Evolutionary conservation across 2,888 invertebrate genomes (phyloP).

Genomic region (Aphodius granarius): DNA sequence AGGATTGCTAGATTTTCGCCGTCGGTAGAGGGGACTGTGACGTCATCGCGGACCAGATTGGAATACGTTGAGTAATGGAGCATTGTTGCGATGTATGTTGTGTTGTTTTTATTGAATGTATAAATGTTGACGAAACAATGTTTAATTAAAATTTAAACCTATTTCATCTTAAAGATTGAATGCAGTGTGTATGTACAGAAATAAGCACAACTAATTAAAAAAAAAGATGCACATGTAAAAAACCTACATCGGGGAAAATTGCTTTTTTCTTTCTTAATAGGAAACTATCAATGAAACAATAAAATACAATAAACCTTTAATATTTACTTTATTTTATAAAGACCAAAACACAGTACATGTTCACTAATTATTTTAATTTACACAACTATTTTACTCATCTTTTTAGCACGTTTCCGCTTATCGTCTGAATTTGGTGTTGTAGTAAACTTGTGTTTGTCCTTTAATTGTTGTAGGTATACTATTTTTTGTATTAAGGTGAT

Average conservation of each 20-base stretch:
- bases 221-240: too few species aligned
- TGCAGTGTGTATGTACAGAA: too few species aligned
- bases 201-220: too few species aligned
- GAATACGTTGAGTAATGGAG: neutral
- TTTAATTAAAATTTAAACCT: too few species aligned
- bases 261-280: too few species aligned
- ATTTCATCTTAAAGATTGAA: too few species aligned
- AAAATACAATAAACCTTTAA: too few species aligned
- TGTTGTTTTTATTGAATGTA: neutral
- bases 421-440: neutral
- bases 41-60: neutral
- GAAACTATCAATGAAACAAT: too few species aligned
- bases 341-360: too few species aligned
- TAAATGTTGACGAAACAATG: neutral
- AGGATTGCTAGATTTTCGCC: neutral
- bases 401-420: neutral
- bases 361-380: neutral
- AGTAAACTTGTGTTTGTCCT: neutral
- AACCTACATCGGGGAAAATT: too few species aligned
- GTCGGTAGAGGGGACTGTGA: neutral
- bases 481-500: conserved; percentile 1
- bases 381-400: neutral
- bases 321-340: too few species aligned
- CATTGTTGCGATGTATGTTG: neutral
- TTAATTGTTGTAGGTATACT: neutral